Evolutionary conservation across 2,888 invertebrate genomes (phyloP), one percentile per base, ranked within the genome.

Genomic region (Polydrusus cervinus): DNA sequence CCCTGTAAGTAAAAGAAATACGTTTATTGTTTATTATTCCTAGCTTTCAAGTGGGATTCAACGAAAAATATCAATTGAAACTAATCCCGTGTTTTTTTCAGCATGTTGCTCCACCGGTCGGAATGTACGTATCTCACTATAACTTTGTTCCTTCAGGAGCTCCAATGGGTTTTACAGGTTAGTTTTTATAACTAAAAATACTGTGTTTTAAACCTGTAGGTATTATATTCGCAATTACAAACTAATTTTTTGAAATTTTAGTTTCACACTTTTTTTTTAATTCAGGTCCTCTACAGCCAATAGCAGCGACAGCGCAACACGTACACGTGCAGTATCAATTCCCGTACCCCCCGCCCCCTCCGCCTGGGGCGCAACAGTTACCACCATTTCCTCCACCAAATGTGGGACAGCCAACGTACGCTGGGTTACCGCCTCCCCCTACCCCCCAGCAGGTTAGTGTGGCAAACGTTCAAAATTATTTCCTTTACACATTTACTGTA

Each of bases 41-140:
- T 34, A 10, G 3, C 10, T 34, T 34, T 34, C 3, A 34, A 34
- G 9, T 7, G 9, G 34, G 3, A 34, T 34, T 34, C 6, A 34
- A 1, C 34, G 7, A 34, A 34, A 7, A 9, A 34, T 34, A 10
- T 34, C 3, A 34, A 30, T 30, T 34, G 3, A 38, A 34, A 11
- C 16, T 60, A 60, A 38, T 61, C 67, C 16, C n/a, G n/a, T 34
- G n/a, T 64, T 57, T 70, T 72, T 80, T 80, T 55, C 75, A 82
- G 81, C 82, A 82, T 65, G 80, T 80, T 7, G 90, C 91, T 25
- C 80, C 81, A 14, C 91, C 92, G 1, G 85, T 92, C 57, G 90
- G 91, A 74, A 87, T 92, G 45, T 93, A 92, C 79, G 88, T 90
- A 16, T 87, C 88, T 65, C 93, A 94, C 20, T 94, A 94, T 85